A percentile compares a stretch with the other conserved stretches of the same genome.
These are phyloP conservation scores for Dolomedes plantarius DNA, from an alignment of 2,888 invertebrate species.

Conservation along the genomic window DNA sequence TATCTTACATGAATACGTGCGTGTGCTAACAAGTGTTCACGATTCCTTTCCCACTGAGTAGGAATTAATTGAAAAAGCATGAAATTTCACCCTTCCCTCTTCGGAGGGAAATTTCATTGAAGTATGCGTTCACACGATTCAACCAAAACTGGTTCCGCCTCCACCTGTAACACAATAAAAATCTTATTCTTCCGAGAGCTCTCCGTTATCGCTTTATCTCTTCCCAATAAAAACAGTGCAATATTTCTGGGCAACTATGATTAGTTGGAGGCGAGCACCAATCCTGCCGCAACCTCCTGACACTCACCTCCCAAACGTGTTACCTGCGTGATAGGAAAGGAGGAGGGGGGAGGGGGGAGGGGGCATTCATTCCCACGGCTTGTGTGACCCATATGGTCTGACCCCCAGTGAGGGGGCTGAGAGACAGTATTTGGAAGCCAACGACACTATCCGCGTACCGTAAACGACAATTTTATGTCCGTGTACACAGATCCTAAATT, in stretches of 20 bases:
- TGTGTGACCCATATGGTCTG: no score
- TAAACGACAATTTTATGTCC: constrained; percentile 54
- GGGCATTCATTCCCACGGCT: constrained; percentile 35
- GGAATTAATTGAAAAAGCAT: no score
- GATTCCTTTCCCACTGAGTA: no score
- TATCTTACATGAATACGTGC: no score
- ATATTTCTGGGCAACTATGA: not conserved
- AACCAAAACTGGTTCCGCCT: not conserved
- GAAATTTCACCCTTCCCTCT: no score
- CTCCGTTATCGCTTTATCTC: not conserved
- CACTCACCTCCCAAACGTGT: no score
- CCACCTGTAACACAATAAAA: not conserved
- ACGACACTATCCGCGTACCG: no score
- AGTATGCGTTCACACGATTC: not conserved
- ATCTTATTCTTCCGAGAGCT: not conserved
- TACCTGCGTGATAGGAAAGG: no score
- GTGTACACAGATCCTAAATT: constrained; percentile 56
- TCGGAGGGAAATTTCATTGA: no score
- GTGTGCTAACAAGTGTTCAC: no score
- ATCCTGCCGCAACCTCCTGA: not conserved
- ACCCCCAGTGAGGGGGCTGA: constrained; percentile 39
- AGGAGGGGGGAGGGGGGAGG: no score
- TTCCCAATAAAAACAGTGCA: not conserved
- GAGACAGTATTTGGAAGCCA: no score
- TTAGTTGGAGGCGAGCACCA: not conserved